phyloP scores from a whole-genome alignment of 2,888 invertebrate genomes.

The Drosophila borealis region DNA sequence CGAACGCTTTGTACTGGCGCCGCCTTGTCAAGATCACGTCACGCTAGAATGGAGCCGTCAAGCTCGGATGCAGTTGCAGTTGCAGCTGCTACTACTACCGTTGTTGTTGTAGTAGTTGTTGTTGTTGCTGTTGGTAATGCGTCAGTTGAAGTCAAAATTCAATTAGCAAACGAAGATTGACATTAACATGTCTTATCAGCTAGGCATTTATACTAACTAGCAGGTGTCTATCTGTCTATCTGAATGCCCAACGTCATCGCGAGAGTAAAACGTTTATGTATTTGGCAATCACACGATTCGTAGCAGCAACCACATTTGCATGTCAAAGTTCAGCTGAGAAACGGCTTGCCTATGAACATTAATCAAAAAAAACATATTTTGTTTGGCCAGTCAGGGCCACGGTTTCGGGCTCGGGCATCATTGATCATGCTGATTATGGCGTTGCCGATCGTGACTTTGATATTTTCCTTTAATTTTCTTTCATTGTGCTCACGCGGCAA shows the following conservation, averaged over 20 bases:
- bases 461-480: slow-evolving; percentile 71
- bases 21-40: slow-evolving; percentile 62
- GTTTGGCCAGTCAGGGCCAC: slow-evolving; percentile 45
- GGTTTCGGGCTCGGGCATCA: slow-evolving; percentile 41
- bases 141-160: slow-evolving; percentile 43
- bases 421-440: slow-evolving; percentile 72
- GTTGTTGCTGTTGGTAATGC: slow-evolving; percentile 25
- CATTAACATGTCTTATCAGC: slow-evolving; percentile 57
- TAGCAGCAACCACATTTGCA: slow-evolving; percentile 28
- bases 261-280: slow-evolving; percentile 5
- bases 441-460: slow-evolving; percentile 73
- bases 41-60: slow-evolving; percentile 68
- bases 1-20: slow-evolving; percentile 47
- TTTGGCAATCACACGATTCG: slow-evolving; percentile 40
- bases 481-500: slow-evolving; percentile 49
- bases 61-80: slow-evolving; percentile 25
- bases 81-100: slow-evolving; percentile 19
- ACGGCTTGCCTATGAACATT: slow-evolving; percentile 49
- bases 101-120: slow-evolving; percentile 2
- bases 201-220: slow-evolving; percentile 32
- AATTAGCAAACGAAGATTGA: slow-evolving; percentile 53
- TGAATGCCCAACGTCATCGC: slow-evolving; percentile 16
- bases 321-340: slow-evolving; percentile 64
- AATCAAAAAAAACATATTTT: slow-evolving; percentile 58
- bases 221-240: slow-evolving; percentile 23